These are phyloP conservation scores for Megaptera novaeangliae DNA, from an alignment of 2,113 vertebrate genomes.

Conservation along the genomic window DNA sequence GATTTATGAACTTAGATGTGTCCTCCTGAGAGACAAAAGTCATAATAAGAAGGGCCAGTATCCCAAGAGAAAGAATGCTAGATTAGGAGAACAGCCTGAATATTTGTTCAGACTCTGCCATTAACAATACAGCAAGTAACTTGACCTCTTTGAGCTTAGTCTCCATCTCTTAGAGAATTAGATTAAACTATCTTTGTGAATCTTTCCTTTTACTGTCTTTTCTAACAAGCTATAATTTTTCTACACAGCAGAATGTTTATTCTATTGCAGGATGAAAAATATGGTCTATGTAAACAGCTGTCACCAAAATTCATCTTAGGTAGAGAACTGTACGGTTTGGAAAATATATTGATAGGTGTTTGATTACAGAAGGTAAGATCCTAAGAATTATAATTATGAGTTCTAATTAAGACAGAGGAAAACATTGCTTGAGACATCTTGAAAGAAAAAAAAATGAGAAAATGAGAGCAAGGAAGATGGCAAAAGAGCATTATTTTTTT, in stretches of 20 bases:
- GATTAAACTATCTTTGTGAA: neutral
- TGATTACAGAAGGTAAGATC: neutral
- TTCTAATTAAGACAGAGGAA: neutral
- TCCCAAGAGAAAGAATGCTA: neutral
- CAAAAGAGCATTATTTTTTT: neutral
- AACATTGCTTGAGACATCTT: neutral
- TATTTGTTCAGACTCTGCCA: neutral
- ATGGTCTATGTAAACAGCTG: neutral
- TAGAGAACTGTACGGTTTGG: neutral
- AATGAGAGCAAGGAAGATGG: neutral
- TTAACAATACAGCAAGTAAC: neutral
- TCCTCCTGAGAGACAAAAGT: neutral
- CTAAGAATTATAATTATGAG: neutral
- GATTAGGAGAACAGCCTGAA: neutral
- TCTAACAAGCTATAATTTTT: neutral
- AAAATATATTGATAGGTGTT: neutral
- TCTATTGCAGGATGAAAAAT: neutral
- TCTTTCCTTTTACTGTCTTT: neutral
- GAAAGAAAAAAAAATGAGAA: neutral
- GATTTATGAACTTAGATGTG: neutral
- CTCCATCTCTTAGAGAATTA: neutral
- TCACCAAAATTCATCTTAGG: neutral
- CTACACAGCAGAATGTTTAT: neutral
- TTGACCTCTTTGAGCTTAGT: neutral
- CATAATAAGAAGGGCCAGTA: neutral